Conservation (phyloP, 2,888 invertebrate species). For the Vannuccia rotundouncinata region DNA sequence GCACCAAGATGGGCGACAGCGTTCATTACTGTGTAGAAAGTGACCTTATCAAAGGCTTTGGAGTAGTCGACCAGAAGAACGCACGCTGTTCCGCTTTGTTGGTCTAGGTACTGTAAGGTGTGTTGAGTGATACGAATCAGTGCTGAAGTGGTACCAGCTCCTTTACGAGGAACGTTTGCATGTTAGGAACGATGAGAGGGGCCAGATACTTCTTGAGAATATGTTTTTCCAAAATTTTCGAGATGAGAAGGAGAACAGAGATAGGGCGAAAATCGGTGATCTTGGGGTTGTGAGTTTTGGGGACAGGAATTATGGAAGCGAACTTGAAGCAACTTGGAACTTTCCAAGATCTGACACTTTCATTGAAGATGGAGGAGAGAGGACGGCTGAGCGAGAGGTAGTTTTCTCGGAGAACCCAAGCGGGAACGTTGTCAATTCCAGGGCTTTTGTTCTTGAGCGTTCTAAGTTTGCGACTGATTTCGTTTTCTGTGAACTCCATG, state of each 20-base stretch:
- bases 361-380: not conserved
- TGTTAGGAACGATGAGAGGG: conserved; percentile 1
- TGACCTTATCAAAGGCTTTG: conserved; percentile 2
- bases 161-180: not conserved
- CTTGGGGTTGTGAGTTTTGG: not conserved
- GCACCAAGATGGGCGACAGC: conserved; percentile 10
- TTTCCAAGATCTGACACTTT: not conserved
- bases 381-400: not conserved
- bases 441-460: not conserved
- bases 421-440: not conserved
- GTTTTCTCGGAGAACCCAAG: not conserved
- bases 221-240: not conserved
- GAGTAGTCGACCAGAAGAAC: conserved; percentile 2
- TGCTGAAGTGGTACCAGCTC: not conserved
- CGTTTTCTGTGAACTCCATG: not conserved
- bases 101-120: not conserved
- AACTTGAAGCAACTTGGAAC: not conserved
- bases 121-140: not conserved
- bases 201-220: conserved; percentile 10
- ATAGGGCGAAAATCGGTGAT: not conserved
- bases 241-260: not conserved
- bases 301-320: not conserved
- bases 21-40: not conserved
- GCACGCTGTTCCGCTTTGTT: not conserved
- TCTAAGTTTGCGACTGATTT: not conserved